These are phyloP conservation scores for Rhinoptilus africanus DNA, from an alignment of 2,113 vertebrate species.

Conservation along the genomic window DNA sequence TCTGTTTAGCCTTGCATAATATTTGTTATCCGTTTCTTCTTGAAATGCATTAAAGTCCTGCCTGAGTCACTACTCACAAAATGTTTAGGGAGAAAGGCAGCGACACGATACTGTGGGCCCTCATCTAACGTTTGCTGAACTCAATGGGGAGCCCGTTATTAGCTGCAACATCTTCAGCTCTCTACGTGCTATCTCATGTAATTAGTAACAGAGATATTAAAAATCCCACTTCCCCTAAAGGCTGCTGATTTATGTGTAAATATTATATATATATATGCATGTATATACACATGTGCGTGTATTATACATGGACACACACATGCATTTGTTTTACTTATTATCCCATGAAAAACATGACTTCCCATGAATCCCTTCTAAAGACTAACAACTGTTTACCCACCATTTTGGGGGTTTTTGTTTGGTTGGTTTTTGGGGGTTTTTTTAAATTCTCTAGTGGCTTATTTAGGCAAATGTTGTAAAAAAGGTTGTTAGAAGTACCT, in stretches of 20 bases:
- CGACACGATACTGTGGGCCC: not conserved
- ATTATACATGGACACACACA: not conserved
- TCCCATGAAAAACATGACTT: not conserved
- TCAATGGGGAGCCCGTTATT: not conserved
- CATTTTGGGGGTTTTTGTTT: no score
- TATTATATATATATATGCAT: not conserved
- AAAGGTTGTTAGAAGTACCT: not conserved
- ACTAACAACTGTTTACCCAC: not conserved
- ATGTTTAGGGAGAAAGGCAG: not conserved
- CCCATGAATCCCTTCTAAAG: not conserved
- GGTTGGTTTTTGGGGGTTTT: no score
- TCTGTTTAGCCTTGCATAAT: not conserved
- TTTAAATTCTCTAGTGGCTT: not conserved
- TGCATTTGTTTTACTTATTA: not conserved
- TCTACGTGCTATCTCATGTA: not conserved
- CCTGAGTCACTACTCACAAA: not conserved
- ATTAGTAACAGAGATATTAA: not conserved
- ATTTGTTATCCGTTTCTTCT: not conserved
- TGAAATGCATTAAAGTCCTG: not conserved
- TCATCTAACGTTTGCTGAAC: not conserved
- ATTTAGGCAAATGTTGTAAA: not conserved
- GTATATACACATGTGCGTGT: accelerated
- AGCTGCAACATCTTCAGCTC: not conserved
- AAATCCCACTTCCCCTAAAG: not conserved
- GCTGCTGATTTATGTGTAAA: not conserved